A percentile compares a stretch with the other conserved stretches of the same genome.
Evolutionary conservation across 2,113 vertebrate genomes (phyloP).

Genomic region (Clinocottus analis): DNA sequence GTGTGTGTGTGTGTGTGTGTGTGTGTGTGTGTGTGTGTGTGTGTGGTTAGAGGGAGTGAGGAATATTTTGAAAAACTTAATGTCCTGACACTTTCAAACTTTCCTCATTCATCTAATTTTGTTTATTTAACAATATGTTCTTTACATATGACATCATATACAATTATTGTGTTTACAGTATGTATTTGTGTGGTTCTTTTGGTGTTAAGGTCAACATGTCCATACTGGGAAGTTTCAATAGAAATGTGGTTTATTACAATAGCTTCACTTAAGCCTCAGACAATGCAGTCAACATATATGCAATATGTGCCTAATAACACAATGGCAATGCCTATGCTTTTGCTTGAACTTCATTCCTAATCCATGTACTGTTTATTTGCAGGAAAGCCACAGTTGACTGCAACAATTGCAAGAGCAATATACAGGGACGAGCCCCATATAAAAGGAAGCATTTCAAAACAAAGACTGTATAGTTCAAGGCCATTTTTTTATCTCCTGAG

Average conservation of each 20-base stretch:
- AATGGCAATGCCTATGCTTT: neutral
- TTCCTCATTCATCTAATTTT: neutral
- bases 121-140: neutral
- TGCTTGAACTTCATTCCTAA: constrained; percentile 19
- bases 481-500: constrained; percentile 51
- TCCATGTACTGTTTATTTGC: constrained; percentile 35
- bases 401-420: constrained; percentile 52
- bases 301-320: constrained; percentile 15
- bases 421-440: constrained; percentile 19
- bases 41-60: neutral
- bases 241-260: neutral
- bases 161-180: neutral
- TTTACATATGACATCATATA: neutral
- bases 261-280: neutral
- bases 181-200: neutral
- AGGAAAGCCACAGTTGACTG: constrained; percentile 34
- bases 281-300: neutral
- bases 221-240: neutral
- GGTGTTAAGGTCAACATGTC: neutral
- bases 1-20: constrained; percentile 1
- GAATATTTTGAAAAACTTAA: constrained; percentile 15
- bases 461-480: constrained; percentile 69
- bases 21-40: neutral
- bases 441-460: constrained; percentile 56
- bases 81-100: constrained; percentile 15